These are phyloP conservation scores for Entomobrya multifasciata DNA, from an alignment of 2,888 invertebrate species.

Conservation along the genomic window DNA sequence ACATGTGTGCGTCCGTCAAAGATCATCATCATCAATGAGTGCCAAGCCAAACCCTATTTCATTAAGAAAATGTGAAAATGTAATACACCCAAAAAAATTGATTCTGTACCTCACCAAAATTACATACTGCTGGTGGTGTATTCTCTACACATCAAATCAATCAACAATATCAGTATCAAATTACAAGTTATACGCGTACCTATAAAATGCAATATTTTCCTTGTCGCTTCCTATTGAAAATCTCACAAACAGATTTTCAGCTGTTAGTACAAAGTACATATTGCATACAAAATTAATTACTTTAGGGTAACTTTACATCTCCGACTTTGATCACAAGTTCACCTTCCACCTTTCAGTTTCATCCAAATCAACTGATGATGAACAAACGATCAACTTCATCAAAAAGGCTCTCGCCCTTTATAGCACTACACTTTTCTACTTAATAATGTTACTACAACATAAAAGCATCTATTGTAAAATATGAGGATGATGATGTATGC, in stretches of 20 bases:
- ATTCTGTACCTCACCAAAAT: neutral
- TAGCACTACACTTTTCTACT: constrained; percentile 1
- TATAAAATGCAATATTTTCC: neutral
- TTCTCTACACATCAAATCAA: neutral
- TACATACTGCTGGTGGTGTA: neutral
- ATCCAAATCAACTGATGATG: constrained; percentile 5
- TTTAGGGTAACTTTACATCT: constrained; percentile 54
- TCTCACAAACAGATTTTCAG: constrained; percentile 23
- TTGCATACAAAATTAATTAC: constrained; percentile 33
- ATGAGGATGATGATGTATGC: neutral
- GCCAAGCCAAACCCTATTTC: constrained; percentile 17
- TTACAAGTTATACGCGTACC: neutral
- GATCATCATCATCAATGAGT: neutral
- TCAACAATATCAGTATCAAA: constrained; percentile 4
- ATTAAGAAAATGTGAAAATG: neutral
- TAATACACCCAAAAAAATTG: constrained; percentile 14
- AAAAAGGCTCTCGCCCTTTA: constrained; percentile 56
- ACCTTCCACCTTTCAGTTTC: constrained; percentile 63
- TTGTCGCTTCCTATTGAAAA: constrained; percentile 6
- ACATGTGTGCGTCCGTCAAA: constrained; percentile 9
- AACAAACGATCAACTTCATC: constrained; percentile 28
- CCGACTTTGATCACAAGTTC: constrained; percentile 55
- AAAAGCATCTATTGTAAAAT: neutral
- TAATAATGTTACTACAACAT: neutral
- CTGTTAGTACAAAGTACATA: neutral